Conservation (phyloP, 1,140 invertebrate genomes). For the Hormaphis cornu region DNA sequence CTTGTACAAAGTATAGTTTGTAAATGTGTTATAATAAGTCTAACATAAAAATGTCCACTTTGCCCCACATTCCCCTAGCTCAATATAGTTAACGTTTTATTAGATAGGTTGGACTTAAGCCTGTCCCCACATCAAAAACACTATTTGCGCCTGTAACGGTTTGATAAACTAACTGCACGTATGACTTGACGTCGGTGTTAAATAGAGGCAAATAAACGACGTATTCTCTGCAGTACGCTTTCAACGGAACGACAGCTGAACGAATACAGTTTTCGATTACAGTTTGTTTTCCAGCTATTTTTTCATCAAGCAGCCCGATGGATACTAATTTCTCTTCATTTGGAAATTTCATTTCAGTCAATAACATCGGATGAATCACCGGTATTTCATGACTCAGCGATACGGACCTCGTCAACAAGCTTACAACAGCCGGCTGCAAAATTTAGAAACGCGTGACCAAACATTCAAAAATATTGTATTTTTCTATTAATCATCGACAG, state of each 20-base stretch:
- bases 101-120: no score
- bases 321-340: not conserved
- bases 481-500: no score
- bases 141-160: no score
- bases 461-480: not conserved
- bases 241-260: not conserved
- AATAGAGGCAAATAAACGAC: not conserved
- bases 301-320: not conserved
- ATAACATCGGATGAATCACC: not conserved
- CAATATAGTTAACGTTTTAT: no score
- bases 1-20: no score
- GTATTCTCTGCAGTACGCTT: not conserved
- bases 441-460: no score
- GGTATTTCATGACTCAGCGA: not conserved
- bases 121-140: no score
- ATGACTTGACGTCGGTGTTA: not conserved
- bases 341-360: not conserved
- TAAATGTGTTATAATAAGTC: no score
- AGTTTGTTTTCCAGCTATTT: not conserved
- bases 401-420: not conserved
- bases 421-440: not conserved
- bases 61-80: no score
- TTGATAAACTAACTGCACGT: not conserved
- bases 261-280: not conserved
- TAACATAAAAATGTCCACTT: no score